Evolutionary conservation across 2,797 vertebrate species (phyloP).

Genomic region (Danio tinwini): DNA sequence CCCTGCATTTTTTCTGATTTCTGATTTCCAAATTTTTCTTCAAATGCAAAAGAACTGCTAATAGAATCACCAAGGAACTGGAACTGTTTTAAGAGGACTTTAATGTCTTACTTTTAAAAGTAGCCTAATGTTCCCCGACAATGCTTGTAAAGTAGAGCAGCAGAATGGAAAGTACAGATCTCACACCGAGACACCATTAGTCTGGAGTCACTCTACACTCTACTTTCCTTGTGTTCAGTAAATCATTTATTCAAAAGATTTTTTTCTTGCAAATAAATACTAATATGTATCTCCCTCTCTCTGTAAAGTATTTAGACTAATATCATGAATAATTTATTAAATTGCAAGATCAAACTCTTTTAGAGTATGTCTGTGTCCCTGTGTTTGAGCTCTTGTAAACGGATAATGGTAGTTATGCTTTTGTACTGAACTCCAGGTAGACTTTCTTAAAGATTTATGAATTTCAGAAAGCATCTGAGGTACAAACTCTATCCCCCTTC

Average conservation of each 20-base stretch:
- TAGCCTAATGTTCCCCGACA: constrained; percentile 1
- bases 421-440: constrained; percentile 41
- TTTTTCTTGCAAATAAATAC: constrained; percentile 21
- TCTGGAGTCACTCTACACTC: neutral
- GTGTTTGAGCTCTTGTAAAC: constrained; percentile 1
- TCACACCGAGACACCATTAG: constrained; percentile 16
- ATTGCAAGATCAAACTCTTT: constrained; percentile 37
- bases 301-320: constrained; percentile 39
- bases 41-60: constrained; percentile 2
- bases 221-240: neutral
- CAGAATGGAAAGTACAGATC: neutral
- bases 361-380: constrained; percentile 32
- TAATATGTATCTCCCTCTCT: constrained; percentile 33
- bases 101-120: neutral
- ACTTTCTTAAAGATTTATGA: constrained; percentile 46
- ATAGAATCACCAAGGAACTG: neutral
- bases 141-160: neutral
- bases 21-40: constrained; percentile 6
- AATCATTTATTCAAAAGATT: constrained; percentile 14
- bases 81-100: neutral
- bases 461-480: constrained; percentile 46
- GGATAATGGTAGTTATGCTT: constrained; percentile 37
- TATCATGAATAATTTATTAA: constrained; percentile 51
- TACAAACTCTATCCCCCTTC: constrained; percentile 25
- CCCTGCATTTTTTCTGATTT: neutral